Base-by-base conservation (phyloP, 2,888 invertebrate species). In the Neoascia interrupta region DNA sequence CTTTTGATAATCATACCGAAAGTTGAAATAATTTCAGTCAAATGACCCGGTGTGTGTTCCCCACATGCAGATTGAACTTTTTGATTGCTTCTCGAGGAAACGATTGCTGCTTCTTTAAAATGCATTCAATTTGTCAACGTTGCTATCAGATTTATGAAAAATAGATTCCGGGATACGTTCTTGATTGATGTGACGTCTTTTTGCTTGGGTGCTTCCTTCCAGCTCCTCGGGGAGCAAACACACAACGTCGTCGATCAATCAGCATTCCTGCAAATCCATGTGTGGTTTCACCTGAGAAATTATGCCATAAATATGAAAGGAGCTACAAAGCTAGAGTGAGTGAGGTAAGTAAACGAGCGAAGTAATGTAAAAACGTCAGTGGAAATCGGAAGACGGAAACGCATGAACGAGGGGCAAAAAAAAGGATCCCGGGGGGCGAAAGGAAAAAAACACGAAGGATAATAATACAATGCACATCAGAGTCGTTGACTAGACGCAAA, bases 71-170 rank as follows among this genome's bases (percentile, higher is more conserved):
- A 15, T 8, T 8, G 16, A 36, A 28, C 19, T 47, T 56, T 47
- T 21, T 56, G 53, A 60, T 64, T 64, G 63, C 41, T 41, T 53
- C 34, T 53, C 16, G 16, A 53, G 43, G 21, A 63, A 63, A 31
- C 49, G 28, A 37, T 49, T 39, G 16, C 18, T 6, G 51, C 37
- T 43, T 36, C 51, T 56, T 56, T 41, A 10, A 70, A 76, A 76
- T 51, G 26, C 51, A 76, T 70, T 76, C 70, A 64, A 76, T 70
- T 76, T 76, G 76, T 76, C 70, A 76, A 76, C 26, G 76, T 47
- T 47, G 26, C 64, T 60, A 49, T 51, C 64, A 58, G 54, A 51
- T 54, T 70, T 63, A 53, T 51, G 64, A 64, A 76, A 63, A 45
- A 75, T 75, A 63, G 47, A 75, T 75, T 69, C 69, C 68, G 37